These are phyloP conservation scores for Mesoclemmys tuberculata DNA, from an alignment of 2,113 vertebrate species.

Conservation along the genomic window DNA sequence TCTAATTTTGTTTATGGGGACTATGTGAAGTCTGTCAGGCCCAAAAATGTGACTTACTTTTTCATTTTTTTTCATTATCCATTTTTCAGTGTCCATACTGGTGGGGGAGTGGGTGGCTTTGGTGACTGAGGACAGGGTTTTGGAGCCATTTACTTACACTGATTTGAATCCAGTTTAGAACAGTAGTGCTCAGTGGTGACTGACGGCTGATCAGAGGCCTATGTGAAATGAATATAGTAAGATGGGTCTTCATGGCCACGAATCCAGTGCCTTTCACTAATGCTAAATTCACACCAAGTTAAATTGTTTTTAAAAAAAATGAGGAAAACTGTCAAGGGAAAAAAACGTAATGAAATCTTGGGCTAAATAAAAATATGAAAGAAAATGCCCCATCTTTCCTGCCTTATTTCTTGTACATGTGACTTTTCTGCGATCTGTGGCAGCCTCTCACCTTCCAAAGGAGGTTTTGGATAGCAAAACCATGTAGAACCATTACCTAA, in stretches of 20 bases:
- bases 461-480: neutral
- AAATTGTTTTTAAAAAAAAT: neutral
- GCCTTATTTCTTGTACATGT: fast-evolving
- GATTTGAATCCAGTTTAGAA: no score
- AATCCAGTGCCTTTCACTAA: neutral
- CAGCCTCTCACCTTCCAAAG: neutral
- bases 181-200: no score
- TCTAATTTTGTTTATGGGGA: no score
- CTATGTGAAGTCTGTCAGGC: no score
- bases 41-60: no score
- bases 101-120: no score
- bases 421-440: neutral
- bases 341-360: neutral
- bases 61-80: no score
- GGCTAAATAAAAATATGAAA: neutral
- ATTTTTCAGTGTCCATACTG: no score
- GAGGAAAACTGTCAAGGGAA: neutral
- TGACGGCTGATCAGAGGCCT: no score
- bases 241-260: neutral
- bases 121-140: no score
- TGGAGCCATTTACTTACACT: no score
- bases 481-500: neutral
- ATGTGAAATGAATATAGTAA: neutral
- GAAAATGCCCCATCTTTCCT: neutral
- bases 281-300: neutral